Base-by-base conservation (phyloP, 2,888 invertebrate genomes). In the Drosophila pseudotalamancana region DNA sequence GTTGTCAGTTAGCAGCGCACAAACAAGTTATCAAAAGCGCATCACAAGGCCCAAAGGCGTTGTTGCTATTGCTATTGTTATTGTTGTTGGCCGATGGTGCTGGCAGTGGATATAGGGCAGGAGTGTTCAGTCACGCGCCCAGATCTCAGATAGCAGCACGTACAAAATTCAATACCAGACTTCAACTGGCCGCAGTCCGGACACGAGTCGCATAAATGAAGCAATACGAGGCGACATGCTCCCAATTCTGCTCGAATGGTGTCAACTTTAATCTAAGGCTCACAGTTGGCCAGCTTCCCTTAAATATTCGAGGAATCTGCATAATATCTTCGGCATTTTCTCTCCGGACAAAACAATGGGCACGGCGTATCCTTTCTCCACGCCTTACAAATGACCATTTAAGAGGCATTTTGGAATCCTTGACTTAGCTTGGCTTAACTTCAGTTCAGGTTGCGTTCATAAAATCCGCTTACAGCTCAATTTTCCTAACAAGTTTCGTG, bases 11-110 rank as follows among this genome's bases (percentile, higher is more conserved):
- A 31, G 8, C 19, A 56, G 31, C 40, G 35, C 49, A 74, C 69
- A 80, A 83, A 77, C 71, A 87, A 80, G 84, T 80, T 81, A 80
- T 81, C 81, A 83, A 87, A 80, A 87, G 85, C 81, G 65, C 81
- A 81, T 86, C 77, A 71, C 51, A 35, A 40, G 35, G 42, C 50
- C 40, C 56, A 55, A 45, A 55, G 67, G 46, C 57, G 54, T 56
- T 63, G 60, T 55, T 25, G 16, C 27, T n/a, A n/a, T 46, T 49
- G 51, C 11, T 34, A 6, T 25, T 29, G 8, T 27, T 49, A 21
- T 14, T 43, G 35, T 29, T 27, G 25, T 19, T 19, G n/a, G n/a
- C n/a, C n/a, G n/a, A n/a, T n/a, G n/a, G n/a, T n/a, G 32, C 16
- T 42, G 42, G 6, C 29, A n/a, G 34, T 32, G 42, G 46, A 34